Evolutionary conservation across 1,140 invertebrate genomes (phyloP), one percentile per base, ranked within the genome.

Genomic region (Sminthurides bifidus): DNA sequence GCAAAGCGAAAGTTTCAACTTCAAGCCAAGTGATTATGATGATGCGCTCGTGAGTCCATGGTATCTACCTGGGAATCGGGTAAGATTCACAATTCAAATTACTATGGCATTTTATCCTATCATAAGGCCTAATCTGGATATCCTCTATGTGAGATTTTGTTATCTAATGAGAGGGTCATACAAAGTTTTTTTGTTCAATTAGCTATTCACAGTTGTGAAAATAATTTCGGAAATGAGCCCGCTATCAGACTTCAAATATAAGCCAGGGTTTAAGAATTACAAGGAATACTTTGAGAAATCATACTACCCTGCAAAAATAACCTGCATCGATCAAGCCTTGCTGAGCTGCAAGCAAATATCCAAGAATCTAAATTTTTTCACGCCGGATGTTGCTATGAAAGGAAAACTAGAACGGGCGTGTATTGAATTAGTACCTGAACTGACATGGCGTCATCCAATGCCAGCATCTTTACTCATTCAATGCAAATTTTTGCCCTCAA

Each of bases 341-440:
- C 1, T 55, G 1, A 29, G 17, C 12, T 29, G 17, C 10, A 54
- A 33, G 14, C 0, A 8, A 4, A 21, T 61, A 6, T 19, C 31
- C 24, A 52, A 46, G 24, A 56, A 61, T 6, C 33, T 61, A 17
- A 61, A 61, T 31, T 61, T 54, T 29, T 40, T 61, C 0, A 37
- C 52, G 0, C 35, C 23, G 2, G 54, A 61, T 14, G 23, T 17
- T n/a, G 23, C 40, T 4, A 33, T 44, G 6, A 52, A 44, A 44
- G 27, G 35, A 44, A 23, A 8, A 38, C 17, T 35, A 8, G 21
- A 43, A 52, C 23, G 6, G 38, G 23, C 2, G 5, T 12, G 27
- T 23, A 41, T 31, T 21, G 12, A 38, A 4, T 19, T 49, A 3
- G 24, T 61, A 17, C 55, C 55, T 27, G 54, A 56, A 19, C 48